Evolutionary conservation across 2,888 invertebrate genomes (phyloP), one percentile per base, ranked within the genome.

Genomic region (Hesperia comma): DNA sequence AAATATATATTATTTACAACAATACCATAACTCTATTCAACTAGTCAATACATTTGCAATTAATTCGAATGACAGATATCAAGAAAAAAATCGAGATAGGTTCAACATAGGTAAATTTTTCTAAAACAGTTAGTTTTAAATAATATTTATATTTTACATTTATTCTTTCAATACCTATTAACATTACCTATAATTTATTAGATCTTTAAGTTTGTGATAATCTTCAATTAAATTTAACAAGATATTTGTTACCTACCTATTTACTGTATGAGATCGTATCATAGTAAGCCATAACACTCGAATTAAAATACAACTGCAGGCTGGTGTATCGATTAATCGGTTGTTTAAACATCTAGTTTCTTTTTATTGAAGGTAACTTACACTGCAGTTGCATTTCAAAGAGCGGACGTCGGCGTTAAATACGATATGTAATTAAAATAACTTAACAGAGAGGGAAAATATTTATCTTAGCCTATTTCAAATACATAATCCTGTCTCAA

Each of bases 31-130:
- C 69, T 74, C 86, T 90, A 88, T 83, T 85, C 84, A 83, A 87
- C 87, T 90, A 88, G 81, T 79, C 76, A 88, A 87, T 87, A 86
- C 79, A 78, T 82, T 83, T 81, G 85, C 82, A 82, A 86, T 84
- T 80, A 85, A 84, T 81, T 81, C 81, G 80, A 86, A 84, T 85
- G 85, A 85, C 79, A 81, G 77, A 81, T 79, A 80, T 80, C 77
- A 79, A 80, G 82, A 90, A 90, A 88, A 76, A 84, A 91, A 89
- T 83, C 76, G 82, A 87, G 84, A 83, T 83, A 86, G 83, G 80
- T 86, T 88, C 82, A 92, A 92, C 92, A 84, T 85, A 92, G 91
- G 92, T 92, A 92, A 89, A 92, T 92, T 92, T 92, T 88, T 92
- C 92, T 92, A 92, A 92, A 92, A 92, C 88, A 89, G 83, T 88